Evolutionary conservation across 2,113 vertebrate genomes (phyloP), one percentile per base, ranked within the genome.

Genomic region (Mandrillus leucophaeus): DNA sequence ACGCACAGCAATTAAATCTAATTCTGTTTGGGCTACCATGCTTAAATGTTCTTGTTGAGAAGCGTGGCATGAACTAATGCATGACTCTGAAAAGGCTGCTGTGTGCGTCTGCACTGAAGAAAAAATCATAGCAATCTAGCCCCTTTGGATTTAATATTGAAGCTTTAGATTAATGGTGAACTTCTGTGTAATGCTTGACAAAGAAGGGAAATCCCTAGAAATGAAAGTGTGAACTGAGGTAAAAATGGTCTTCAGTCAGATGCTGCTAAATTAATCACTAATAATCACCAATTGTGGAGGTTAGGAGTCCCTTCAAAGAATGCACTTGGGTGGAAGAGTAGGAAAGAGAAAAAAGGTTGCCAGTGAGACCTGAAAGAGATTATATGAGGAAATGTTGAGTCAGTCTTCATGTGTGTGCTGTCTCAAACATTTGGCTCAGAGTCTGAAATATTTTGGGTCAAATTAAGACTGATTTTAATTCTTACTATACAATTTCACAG

Each of bases 401-500:
- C 20, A 50, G 1, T 80, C 50, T 81, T 83, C 45, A 93, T 52
- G 70, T 72, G 43, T 91, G 43, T 59, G 32, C 8, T 90, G 78
- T 82, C 70, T 35, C 38, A n/a, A 27, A 90, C 97, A 97, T 82
- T 96, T 91, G 72, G 23, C 52, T 68, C 6, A 1, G 10, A 91
- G 2, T 95, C 91, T 96, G 27, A 97, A 97, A 73, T 95, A 93
- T 18, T 93, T 88, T 91, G 61, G 76, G 66, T 88, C 59, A 82
- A 97, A 97, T 59, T 97, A 95, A 86, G 81, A 57, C 35, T 80
- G 64, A 97, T 55, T 97, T 96, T 95, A 96, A 16, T 97, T 64
- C 22, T 70, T 96, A 18, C 38, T 85, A 0, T 93, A 84, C 66
- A 1, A 40, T 93, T 96, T 97, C 90, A 93, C 40, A 94, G n/a